Conservation (phyloP, 1,140 invertebrate genomes). For the Latrodectus geometricus region DNA sequence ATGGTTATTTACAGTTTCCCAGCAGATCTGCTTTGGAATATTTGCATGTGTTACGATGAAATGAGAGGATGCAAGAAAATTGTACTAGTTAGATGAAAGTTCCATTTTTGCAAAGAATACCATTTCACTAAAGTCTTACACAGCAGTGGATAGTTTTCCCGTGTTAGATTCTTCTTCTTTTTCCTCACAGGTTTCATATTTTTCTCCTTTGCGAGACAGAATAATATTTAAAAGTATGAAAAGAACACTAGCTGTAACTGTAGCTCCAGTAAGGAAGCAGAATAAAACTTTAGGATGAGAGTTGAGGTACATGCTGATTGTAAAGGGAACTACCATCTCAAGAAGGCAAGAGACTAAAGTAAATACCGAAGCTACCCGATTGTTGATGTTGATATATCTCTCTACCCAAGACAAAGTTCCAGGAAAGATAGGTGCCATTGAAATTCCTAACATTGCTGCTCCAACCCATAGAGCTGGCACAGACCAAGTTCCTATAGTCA, state of each 20-base stretch:
- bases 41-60: too few relatives aligned
- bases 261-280: constrained; percentile 68
- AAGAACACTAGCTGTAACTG: constrained; percentile 40
- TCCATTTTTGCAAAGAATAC: too few relatives aligned
- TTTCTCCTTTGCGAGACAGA: constrained; percentile 31
- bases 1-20: too few relatives aligned
- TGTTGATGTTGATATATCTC: constrained; percentile 70
- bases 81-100: too few relatives aligned
- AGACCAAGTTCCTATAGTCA: constrained; percentile 48
- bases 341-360: constrained; percentile 71
- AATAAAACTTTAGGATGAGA: constrained; percentile 63
- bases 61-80: too few relatives aligned
- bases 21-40: too few relatives aligned
- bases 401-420: constrained; percentile 72
- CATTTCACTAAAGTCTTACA: too few relatives aligned
- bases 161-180: too few relatives aligned
- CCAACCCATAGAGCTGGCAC: constrained; percentile 69
- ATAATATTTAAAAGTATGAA: constrained; percentile 26
- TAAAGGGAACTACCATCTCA: constrained; percentile 70
- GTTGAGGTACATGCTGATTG: constrained; percentile 68
- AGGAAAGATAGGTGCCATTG: constrained; percentile 72
- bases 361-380: constrained; percentile 71
- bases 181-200: neutral
- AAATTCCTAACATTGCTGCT: constrained; percentile 70
- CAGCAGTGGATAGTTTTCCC: too few relatives aligned